Percentiles rank a stretch among this genome's conserved stretches.
phyloP scores from a whole-genome alignment of 2,113 vertebrate genomes.

The Zosterops lateralis region DNA sequence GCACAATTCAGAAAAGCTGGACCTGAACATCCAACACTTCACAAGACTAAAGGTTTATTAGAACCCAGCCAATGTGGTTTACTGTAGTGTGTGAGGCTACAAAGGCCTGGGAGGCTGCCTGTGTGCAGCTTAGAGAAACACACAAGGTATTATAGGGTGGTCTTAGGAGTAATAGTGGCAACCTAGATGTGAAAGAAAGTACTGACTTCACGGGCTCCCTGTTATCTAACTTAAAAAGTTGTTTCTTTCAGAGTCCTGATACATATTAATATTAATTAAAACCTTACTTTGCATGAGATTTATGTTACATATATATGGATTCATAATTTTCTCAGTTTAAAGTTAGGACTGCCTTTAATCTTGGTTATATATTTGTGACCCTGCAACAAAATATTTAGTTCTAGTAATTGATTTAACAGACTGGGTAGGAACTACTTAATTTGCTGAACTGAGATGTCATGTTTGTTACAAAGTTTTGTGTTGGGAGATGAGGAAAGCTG shows the following conservation, averaged over 20 bases:
- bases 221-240: not conserved
- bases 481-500: not conserved
- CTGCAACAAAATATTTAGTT: not conserved
- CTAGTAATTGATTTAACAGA: not conserved
- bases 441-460: not conserved
- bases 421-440: not conserved
- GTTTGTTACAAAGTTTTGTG: not conserved
- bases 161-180: not conserved
- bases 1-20: not conserved
- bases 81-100: not conserved
- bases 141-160: not conserved
- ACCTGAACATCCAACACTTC: not conserved
- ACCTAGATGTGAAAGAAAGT: not conserved
- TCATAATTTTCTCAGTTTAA: not conserved
- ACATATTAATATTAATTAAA: not conserved
- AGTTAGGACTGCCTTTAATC: not conserved
- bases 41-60: not conserved
- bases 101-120: not conserved
- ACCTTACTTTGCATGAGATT: not conserved
- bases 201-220: not conserved
- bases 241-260: not conserved
- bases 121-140: not conserved
- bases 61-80: not conserved
- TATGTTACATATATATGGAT: not conserved
- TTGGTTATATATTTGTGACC: not conserved